phyloP scores from a whole-genome alignment of 2,113 vertebrate genomes.

The Machaerirhynchus nigripectus region DNA sequence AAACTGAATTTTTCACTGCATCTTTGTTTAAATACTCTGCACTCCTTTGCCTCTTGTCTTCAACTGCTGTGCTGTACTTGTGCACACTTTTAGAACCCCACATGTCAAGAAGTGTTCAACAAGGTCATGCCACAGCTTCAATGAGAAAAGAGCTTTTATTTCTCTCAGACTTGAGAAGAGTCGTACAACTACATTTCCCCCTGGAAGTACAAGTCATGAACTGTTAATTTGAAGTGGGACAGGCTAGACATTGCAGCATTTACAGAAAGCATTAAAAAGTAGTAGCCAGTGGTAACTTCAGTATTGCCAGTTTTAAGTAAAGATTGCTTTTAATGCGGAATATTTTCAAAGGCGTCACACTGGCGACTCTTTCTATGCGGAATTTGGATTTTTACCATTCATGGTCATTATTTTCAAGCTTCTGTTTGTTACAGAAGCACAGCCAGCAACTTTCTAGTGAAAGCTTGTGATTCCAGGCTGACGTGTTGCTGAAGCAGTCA shows the following conservation, averaged over 20 bases:
- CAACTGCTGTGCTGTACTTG: neutral
- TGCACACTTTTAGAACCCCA: neutral
- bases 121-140: neutral
- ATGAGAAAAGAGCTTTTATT: neutral
- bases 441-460: neutral
- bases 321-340: neutral
- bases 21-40: neutral
- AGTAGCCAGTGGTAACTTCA: neutral
- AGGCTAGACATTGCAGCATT: neutral
- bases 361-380: neutral
- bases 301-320: neutral
- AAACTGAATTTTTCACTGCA: neutral
- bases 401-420: neutral
- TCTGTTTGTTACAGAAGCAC: neutral
- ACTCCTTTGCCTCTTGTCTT: neutral
- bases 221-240: neutral
- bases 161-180: neutral
- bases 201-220: neutral
- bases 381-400: neutral
- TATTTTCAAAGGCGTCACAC: neutral
- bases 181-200: neutral
- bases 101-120: rapidly evolving
- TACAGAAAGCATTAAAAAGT: neutral
- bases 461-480: neutral
- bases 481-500: neutral